Conservation (phyloP, 2,113 vertebrate species). For the Glaucidium brasilianum region DNA sequence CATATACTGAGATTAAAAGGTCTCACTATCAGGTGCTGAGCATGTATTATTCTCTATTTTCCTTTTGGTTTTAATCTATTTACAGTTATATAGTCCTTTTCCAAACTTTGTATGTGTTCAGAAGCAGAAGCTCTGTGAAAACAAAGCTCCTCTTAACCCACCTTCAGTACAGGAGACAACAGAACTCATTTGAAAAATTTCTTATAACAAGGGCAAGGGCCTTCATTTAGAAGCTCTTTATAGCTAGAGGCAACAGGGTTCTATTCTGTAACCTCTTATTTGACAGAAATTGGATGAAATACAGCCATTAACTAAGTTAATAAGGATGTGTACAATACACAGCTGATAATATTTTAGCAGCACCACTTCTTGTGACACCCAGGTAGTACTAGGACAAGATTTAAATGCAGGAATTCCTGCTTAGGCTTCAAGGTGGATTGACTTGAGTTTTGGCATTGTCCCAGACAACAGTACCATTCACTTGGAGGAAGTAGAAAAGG, state of each 20-base stretch:
- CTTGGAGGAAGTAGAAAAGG: background rate
- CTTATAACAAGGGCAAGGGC: background rate
- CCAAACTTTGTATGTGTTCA: background rate
- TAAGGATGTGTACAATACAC: background rate
- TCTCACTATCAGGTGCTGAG: background rate
- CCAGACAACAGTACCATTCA: rapidly evolving
- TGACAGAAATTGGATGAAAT: background rate
- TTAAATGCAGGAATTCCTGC: background rate
- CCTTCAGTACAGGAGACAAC: background rate
- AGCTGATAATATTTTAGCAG: background rate
- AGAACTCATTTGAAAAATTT: background rate
- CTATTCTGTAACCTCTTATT: background rate
- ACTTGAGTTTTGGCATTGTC: background rate
- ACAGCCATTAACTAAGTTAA: background rate
- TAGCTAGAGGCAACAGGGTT: background rate
- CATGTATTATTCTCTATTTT: background rate
- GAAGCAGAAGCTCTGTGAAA: background rate
- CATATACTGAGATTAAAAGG: background rate
- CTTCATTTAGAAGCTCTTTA: background rate
- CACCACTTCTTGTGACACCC: background rate
- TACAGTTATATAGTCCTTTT: background rate
- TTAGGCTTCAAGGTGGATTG: background rate
- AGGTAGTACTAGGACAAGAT: background rate
- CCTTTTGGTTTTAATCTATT: background rate
- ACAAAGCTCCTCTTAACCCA: background rate